These are phyloP conservation scores for Eupleurogrammus muticus DNA, from an alignment of 2,797 vertebrate genomes.

Conservation along the genomic window DNA sequence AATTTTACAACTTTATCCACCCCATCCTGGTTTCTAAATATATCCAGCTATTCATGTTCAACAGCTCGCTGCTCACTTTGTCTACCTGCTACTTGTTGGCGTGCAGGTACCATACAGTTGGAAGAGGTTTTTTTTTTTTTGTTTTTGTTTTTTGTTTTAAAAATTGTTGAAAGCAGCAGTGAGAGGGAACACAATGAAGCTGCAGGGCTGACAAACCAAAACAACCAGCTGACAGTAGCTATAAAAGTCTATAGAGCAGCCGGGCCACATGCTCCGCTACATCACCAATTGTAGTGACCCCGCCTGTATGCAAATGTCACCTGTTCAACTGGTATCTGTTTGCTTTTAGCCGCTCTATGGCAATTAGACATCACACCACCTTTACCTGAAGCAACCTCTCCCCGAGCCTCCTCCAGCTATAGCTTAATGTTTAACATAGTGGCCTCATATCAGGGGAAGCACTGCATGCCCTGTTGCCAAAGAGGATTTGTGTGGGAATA, in stretches of 20 bases:
- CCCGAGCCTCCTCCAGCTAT: conserved; percentile 6
- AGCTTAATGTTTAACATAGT: conserved; percentile 71
- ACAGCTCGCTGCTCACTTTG: not conserved
- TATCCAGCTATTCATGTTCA: not conserved
- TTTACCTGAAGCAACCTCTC: conserved; percentile 38
- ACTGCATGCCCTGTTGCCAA: conserved; percentile 33
- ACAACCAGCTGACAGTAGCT: no score
- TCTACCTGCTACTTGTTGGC: no score
- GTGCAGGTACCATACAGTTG: no score
- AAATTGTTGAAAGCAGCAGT: no score
- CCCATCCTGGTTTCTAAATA: no score
- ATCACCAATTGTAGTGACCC: no score
- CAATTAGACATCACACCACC: conserved; percentile 31
- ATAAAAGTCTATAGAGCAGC: not conserved
- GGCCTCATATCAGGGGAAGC: conserved; percentile 39
- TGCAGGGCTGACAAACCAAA: no score
- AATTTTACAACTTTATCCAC: no score
- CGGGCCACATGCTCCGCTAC: no score
- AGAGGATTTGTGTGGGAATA: conserved; percentile 27
- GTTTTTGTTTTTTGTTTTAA: no score
- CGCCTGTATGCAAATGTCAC: not conserved
- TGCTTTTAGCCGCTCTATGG: not conserved
- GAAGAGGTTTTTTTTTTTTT: no score
- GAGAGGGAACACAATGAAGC: no score
- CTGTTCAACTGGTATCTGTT: not conserved